Conservation (phyloP, 30 jellyfish, hydroid and myxozoan genomes). For the Catostylus mosaicus region DNA sequence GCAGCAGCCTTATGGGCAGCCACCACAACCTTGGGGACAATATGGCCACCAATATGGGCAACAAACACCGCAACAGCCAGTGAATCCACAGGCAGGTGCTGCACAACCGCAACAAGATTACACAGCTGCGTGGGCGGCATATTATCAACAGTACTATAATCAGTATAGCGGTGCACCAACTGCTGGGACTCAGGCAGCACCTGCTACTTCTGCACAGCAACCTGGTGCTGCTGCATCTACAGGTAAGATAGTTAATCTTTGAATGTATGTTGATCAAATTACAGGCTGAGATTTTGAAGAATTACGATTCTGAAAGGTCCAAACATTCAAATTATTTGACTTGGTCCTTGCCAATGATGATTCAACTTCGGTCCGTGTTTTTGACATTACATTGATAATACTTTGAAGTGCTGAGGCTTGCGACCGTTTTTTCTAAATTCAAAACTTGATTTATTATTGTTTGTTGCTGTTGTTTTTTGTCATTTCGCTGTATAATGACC, state of each 20-base stretch:
- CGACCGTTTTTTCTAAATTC: no score
- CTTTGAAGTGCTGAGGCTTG: constrained; percentile 75
- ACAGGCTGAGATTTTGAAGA: constrained; percentile 61
- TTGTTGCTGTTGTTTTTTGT: no score
- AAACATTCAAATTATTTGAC: no score
- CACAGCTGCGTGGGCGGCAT: constrained; percentile 93
- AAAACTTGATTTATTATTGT: no score
- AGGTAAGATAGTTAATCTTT: constrained; percentile 21
- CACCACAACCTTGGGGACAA: constrained; percentile 74
- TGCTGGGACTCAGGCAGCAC: constrained; percentile 67
- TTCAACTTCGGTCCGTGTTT: constrained; percentile 79
- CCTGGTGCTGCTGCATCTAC: constrained; percentile 66
- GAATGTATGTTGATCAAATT: constrained; percentile 43
- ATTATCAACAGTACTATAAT: constrained; percentile 78
- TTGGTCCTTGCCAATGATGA: constrained; percentile 75
- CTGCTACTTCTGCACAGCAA: constrained; percentile 56
- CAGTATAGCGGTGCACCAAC: constrained; percentile 76
- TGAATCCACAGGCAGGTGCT: constrained; percentile 51
- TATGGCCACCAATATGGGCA: constrained; percentile 65
- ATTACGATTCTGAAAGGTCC: no score
- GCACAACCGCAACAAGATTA: constrained; percentile 69
- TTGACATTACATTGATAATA: constrained; percentile 32
- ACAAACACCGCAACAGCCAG: constrained; percentile 71
- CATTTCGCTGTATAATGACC: no score
- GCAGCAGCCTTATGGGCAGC: constrained; percentile 75